Evolutionary conservation across 2,797 vertebrate genomes (phyloP).

Genomic region (Sebastes goodei): DNA sequence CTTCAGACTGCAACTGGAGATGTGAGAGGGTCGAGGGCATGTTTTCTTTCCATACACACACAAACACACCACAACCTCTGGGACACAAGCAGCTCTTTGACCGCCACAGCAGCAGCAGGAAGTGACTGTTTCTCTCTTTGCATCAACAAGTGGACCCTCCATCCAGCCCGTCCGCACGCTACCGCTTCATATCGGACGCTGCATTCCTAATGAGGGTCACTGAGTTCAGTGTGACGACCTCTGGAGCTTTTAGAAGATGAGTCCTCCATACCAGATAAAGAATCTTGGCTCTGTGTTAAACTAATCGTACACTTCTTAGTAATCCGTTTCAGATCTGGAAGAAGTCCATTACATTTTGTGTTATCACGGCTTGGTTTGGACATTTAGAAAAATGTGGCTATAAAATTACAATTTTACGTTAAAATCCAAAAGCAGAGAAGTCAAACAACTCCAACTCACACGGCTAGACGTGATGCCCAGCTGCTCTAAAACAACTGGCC

Average conservation of each 20-base stretch:
- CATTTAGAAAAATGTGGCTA: background rate
- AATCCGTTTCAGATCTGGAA: background rate
- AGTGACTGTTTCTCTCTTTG: constrained; percentile 28
- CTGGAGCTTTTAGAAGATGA: background rate
- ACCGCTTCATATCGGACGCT: constrained; percentile 1
- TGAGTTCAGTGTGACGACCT: constrained; percentile 4
- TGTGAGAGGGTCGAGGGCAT: constrained; percentile 22
- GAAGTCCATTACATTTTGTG: background rate
- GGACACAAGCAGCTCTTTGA: constrained; percentile 42
- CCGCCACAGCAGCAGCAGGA: constrained; percentile 58
- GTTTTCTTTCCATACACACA: constrained; percentile 43
- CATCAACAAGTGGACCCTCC: constrained; percentile 14
- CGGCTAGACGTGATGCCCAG: background rate
- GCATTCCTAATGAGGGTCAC: constrained; percentile 30
- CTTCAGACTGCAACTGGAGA: constrained; percentile 22
- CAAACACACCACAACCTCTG: constrained; percentile 17
- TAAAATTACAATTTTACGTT: background rate
- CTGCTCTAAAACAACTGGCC: background rate
- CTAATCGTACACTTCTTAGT: background rate
- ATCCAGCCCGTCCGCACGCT: background rate
- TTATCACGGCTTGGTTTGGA: background rate
- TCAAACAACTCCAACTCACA: background rate
- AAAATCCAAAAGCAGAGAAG: background rate
- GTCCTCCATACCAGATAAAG: background rate
- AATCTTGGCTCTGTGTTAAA: background rate